A percentile compares a stretch with the other conserved stretches of the same genome.
phyloP scores from a whole-genome alignment of 1,140 invertebrate genomes.

The Harlomillsia oculata region DNA sequence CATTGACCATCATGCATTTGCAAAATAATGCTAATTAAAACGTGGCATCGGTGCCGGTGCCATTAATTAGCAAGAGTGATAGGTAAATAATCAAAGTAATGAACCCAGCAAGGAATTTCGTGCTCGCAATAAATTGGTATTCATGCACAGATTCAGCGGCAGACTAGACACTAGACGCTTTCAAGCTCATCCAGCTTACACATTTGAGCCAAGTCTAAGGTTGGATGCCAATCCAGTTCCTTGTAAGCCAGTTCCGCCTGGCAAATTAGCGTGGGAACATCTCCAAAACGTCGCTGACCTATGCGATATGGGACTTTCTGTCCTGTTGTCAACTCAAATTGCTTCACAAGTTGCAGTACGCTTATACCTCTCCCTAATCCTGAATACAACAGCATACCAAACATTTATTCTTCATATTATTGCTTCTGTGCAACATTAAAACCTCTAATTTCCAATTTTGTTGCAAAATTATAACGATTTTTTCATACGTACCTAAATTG shows the following conservation, averaged over 20 bases:
- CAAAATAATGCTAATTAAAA: not conserved
- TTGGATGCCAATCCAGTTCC: slow-evolving; percentile 49
- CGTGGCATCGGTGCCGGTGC: too few relatives aligned
- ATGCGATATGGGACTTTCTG: slow-evolving; percentile 44
- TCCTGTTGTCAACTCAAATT: slow-evolving; percentile 48
- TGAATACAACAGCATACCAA: slow-evolving; percentile 48
- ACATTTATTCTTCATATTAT: slow-evolving; percentile 3
- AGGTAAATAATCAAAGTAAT: too few relatives aligned
- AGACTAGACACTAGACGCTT: too few relatives aligned
- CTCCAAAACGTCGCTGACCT: slow-evolving; percentile 46
- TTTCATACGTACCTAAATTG: slow-evolving; percentile 38
- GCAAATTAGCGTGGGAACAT: slow-evolving; percentile 49
- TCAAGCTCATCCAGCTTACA: too few relatives aligned
- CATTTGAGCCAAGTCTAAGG: slow-evolving; percentile 46
- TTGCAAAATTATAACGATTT: not conserved
- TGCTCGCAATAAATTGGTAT: too few relatives aligned
- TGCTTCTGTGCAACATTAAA: not conserved
- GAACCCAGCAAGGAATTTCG: too few relatives aligned
- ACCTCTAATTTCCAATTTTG: not conserved
- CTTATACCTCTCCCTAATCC: slow-evolving; percentile 56
- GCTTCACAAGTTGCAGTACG: slow-evolving; percentile 50
- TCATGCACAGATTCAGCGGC: too few relatives aligned
- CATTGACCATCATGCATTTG: not conserved
- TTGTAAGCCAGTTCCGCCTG: slow-evolving; percentile 43
- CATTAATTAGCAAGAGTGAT: too few relatives aligned